phyloP scores from a whole-genome alignment of 1,140 invertebrate species.

The Hyphantria cunea region DNA sequence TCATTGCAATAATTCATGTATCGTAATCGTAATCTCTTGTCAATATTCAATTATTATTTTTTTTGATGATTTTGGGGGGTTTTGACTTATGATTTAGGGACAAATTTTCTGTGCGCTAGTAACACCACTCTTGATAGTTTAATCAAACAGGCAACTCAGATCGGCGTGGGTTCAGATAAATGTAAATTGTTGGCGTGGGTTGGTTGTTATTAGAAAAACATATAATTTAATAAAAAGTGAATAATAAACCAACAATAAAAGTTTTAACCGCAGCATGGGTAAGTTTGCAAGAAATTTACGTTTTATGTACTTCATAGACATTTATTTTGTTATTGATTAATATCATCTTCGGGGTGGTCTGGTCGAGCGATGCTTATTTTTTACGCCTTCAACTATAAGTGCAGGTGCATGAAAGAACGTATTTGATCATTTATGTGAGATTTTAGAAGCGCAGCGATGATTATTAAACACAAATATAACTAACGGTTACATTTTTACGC shows the following conservation, averaged over 20 bases:
- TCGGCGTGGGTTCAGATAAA: slow-evolving; percentile 72
- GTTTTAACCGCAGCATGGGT: slow-evolving; percentile 43
- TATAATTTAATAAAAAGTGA: slow-evolving; percentile 40
- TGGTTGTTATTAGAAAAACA: slow-evolving; percentile 48
- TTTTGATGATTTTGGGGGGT: too few species aligned
- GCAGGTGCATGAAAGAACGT: slow-evolving; percentile 33
- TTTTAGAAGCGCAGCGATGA: not conserved
- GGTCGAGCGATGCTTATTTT: slow-evolving; percentile 32
- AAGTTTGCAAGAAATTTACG: slow-evolving; percentile 37
- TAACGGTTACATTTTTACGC: not conserved
- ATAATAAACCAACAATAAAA: slow-evolving; percentile 30
- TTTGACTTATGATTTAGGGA: too few species aligned
- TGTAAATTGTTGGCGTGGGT: slow-evolving; percentile 72
- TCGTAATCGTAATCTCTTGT: too few species aligned
- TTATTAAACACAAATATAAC: not conserved
- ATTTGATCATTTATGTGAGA: slow-evolving; percentile 2
- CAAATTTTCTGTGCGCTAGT: too few species aligned
- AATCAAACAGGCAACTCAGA: slow-evolving; percentile 52
- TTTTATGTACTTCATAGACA: slow-evolving; percentile 15
- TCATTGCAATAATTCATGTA: too few species aligned
- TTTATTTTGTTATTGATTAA: slow-evolving; percentile 68
- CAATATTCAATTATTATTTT: too few species aligned
- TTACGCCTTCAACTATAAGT: slow-evolving; percentile 32
- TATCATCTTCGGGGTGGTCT: slow-evolving; percentile 58
- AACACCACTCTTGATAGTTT: too few species aligned